A percentile compares a stretch with the other conserved stretches of the same genome.
These are phyloP conservation scores for Equus quagga DNA, from an alignment of 2,113 vertebrate genomes.

Conservation along the genomic window DNA sequence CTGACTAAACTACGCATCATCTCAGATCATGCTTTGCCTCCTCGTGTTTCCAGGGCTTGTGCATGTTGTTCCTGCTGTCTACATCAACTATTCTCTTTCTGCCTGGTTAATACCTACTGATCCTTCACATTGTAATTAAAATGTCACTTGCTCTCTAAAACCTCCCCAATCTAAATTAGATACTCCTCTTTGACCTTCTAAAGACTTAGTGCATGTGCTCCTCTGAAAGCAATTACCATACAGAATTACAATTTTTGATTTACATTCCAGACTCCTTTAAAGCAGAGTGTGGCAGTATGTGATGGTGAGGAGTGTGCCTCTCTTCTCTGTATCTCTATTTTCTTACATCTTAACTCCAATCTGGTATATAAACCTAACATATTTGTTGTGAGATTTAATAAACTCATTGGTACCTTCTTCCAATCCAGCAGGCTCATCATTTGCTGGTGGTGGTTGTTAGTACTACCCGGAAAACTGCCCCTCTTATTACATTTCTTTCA, in stretches of 20 bases:
- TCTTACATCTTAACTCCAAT: not conserved
- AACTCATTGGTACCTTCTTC: not conserved
- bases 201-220: conserved; percentile 47
- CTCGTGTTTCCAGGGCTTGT: not conserved
- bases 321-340: not conserved
- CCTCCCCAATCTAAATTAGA: conserved; percentile 73
- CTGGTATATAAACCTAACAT: not conserved
- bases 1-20: rapidly evolving
- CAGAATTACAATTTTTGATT: conserved; percentile 67
- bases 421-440: not conserved
- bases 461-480: not conserved
- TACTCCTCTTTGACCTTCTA: conserved; percentile 76
- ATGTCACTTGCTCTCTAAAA: conserved; percentile 69
- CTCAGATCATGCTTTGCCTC: not conserved
- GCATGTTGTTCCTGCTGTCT: not conserved
- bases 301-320: not conserved
- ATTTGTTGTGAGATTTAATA: not conserved
- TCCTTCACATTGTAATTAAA: conserved; percentile 78
- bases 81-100: conserved; percentile 11
- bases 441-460: not conserved
- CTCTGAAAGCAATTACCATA: conserved; percentile 70
- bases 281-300: not conserved
- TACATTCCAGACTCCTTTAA: conserved; percentile 34
- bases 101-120: conserved; percentile 66
- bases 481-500: not conserved